Base-by-base conservation (phyloP, 2,797 vertebrate species). In the Alauda arvensis region DNA sequence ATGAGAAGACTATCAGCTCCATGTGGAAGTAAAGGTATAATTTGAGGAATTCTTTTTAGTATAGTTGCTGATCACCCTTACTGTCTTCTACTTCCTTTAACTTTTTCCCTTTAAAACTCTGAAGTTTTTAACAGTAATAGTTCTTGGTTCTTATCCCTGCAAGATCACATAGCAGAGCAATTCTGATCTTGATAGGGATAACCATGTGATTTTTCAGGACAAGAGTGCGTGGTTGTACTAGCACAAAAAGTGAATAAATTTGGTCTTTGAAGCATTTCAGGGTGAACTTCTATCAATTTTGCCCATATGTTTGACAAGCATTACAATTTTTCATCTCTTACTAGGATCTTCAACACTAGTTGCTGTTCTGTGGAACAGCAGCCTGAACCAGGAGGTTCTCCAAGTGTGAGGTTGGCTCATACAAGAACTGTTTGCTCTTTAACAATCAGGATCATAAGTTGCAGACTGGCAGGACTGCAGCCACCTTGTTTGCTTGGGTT, bases 331-430 rank as follows among this genome's bases (percentile, higher is more conserved):
- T 89, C 4, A 17, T 61, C 31, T 63, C 2, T 60, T 48, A 10
- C 18, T 25, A 31, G 12, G 19, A 29, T 45, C 17, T 65, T n/a
- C 0, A 0, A 34, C 6, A 6, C 14, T 10, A 24, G 12, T 57
- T 81, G 37, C 24, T 4, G 3, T 81, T 87, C 17, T 71, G 25
- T 60, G 21, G 34, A 75, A 56, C 0, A 0, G 29, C 21, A 49
- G 0, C 42, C 12, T 89, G 15, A 74, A 82, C 8, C 6, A 49
- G 42, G 26, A 70, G 12, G 5, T 6, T 72, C 25, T 79, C 72
- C 10, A 66, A 24, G 16, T 13, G 5, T 51, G 20, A 19, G 18
- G 10, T 10, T 60, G 43, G 34, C 14, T 92, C 15, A 3, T 49
- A 25, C 26, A 46, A 34, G 53, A 65, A 29, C 12, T 17, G 2